Evolutionary conservation across 2,888 invertebrate genomes (phyloP), one percentile per base, ranked within the genome.

Genomic region (Napeogenes inachia): DNA sequence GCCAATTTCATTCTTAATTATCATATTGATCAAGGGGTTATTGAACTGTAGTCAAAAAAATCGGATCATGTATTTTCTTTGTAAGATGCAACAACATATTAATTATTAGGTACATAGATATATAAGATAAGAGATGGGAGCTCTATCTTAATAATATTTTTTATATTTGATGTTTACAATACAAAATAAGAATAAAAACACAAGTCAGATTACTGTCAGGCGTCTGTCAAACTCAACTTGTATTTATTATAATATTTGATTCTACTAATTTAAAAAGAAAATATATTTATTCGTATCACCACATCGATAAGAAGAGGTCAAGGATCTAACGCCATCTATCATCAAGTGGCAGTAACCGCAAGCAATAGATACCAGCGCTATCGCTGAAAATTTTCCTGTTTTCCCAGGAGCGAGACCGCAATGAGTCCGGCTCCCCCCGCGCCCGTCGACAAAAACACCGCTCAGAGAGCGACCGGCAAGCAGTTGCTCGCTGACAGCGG

Each of bases 351-450:
- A 68, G 76, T 70, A 80, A 82, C 84, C 81, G 76, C 81, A 75
- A 38, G 77, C 66, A 82, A 81, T 82, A 78, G 73, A 63, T 79
- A 77, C 75, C 75, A 72, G 64, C 68, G 79, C 74, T 81, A 79
- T 76, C 81, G 72, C 87, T 87, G 86, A 87, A 89, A 79, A 72
- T 82, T 87, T 89, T 85, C 83, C 84, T 76, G 75, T 75, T 88
- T 89, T 87, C 88, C 86, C 90, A 90, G 90, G 88, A 89, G 87
- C 81, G 90, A 89, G 70, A 78, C 81, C 77, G 80, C 88, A 66
- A 85, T 87, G 87, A 81, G 84, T 77, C 86, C 88, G 75, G 81
- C 85, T 79, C 86, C 85, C 84, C 85, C 85, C 84, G 77, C 86
- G 71, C 75, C 73, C 33, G 75, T 77, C 68, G 82, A 88, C 85